These are phyloP conservation scores for Leptinotarsa peninsularis DNA, from an alignment of 2,888 invertebrate genomes.

Conservation along the genomic window DNA sequence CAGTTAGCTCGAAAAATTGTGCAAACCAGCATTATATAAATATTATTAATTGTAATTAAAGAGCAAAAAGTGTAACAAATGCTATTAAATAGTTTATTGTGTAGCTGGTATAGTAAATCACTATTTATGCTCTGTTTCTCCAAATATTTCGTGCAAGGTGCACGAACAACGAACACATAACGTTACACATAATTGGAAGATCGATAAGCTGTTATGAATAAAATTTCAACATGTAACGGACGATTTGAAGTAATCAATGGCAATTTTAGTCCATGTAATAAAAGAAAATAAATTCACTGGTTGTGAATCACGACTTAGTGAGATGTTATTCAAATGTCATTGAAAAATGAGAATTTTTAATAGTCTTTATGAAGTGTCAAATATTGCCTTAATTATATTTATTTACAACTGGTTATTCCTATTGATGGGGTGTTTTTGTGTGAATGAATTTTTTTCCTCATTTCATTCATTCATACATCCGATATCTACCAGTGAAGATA, in stretches of 20 bases:
- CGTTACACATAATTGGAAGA: slow-evolving; percentile 42
- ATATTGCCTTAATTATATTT: no score
- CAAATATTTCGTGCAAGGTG: slow-evolving; percentile 48
- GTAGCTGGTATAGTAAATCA: slow-evolving; percentile 36
- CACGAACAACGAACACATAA: slow-evolving; percentile 43
- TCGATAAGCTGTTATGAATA: slow-evolving; percentile 49
- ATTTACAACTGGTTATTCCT: no score
- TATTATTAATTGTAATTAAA: slow-evolving; percentile 27
- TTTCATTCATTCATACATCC: no score
- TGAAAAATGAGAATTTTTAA: no score
- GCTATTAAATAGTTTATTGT: slow-evolving; percentile 21
- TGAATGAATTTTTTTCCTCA: no score
- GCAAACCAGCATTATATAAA: slow-evolving; percentile 33
- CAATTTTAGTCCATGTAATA: slow-evolving; percentile 21
- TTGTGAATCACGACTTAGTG: no score
- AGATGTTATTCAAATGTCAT: no score
- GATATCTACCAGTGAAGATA: no score
- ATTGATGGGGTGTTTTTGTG: no score
- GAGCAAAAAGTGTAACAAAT: slow-evolving; percentile 33
- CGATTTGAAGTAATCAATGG: slow-evolving; percentile 38
- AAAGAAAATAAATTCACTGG: background rate
- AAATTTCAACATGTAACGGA: slow-evolving; percentile 40
- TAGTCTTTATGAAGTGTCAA: no score
- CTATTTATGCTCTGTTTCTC: slow-evolving; percentile 48
- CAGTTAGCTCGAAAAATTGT: background rate